A percentile compares a stretch with the other conserved stretches of the same genome.
Evolutionary conservation across 1,140 invertebrate genomes (phyloP).

Genomic region (Plutomurus gul): DNA sequence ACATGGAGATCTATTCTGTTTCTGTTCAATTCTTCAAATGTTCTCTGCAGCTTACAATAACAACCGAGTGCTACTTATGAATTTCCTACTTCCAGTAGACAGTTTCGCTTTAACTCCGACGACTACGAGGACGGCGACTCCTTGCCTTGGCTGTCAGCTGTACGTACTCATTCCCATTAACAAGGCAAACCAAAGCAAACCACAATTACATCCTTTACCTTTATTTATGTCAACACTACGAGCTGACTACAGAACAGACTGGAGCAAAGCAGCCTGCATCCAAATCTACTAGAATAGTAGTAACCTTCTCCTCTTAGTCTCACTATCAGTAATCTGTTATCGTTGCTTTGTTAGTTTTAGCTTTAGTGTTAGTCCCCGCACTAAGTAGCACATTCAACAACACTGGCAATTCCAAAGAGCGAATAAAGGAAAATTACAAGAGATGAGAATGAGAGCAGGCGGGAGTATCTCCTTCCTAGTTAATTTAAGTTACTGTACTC

Average conservation of each 20-base stretch:
- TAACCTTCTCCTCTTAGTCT: not conserved
- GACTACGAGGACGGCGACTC: too few relatives aligned
- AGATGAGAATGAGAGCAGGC: slow-evolving; percentile 4
- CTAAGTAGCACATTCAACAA: not conserved
- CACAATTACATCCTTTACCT: slow-evolving; percentile 24
- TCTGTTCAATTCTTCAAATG: too few relatives aligned
- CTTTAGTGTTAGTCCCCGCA: not conserved
- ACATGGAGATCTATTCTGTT: too few relatives aligned
- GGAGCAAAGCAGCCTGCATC: slow-evolving; percentile 6
- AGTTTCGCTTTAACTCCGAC: too few relatives aligned
- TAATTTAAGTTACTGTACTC: slow-evolving; percentile 10
- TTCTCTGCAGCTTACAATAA: too few relatives aligned
- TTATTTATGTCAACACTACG: slow-evolving; percentile 27
- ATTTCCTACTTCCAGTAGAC: too few relatives aligned
- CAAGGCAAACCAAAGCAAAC: slow-evolving; percentile 14
- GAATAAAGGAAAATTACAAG: slow-evolving; percentile 28
- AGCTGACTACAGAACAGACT: not conserved
- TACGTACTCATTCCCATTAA: not conserved
- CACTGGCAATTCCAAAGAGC: slow-evolving; percentile 11
- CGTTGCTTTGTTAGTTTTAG: slow-evolving; percentile 3
- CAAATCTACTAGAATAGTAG: too few relatives aligned
- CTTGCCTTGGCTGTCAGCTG: not conserved
- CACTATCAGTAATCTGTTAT: slow-evolving; percentile 21
- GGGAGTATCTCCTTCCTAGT: slow-evolving; percentile 14
- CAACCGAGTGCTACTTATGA: too few relatives aligned